phyloP scores from a whole-genome alignment of 2,888 invertebrate genomes.

The Mayetiola destructor region DNA sequence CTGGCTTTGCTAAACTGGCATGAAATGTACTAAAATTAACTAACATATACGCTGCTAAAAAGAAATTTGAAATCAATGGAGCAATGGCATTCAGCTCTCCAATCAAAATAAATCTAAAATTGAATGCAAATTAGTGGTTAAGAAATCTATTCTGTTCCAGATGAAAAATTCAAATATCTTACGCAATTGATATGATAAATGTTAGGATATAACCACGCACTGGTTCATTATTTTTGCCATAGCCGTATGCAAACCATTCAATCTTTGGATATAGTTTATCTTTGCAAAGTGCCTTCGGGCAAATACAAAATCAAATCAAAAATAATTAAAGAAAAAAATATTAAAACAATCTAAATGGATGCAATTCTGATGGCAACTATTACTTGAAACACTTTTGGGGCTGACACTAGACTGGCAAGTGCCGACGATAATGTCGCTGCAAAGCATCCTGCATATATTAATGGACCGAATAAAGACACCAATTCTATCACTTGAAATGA shows the following conservation, averaged over 20 bases:
- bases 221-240: conserved; percentile 68
- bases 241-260: conserved; percentile 77
- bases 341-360: not conserved
- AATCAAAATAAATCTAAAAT: conserved; percentile 36
- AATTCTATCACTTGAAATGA: conserved; percentile 59
- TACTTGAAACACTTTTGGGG: conserved; percentile 81
- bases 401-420: conserved; percentile 86
- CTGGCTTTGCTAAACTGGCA: conserved; percentile 61
- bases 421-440: conserved; percentile 95
- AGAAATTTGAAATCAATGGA: conserved; percentile 85
- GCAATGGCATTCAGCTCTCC: conserved; percentile 80
- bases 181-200: conserved; percentile 82
- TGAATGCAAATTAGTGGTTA: not conserved
- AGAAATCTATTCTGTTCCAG: not conserved
- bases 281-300: conserved; percentile 66
- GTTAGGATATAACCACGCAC: conserved; percentile 85
- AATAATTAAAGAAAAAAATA: not conserved
- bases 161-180: conserved; percentile 24
- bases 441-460: conserved; percentile 93
- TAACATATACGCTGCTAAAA: conserved; percentile 81
- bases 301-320: not conserved
- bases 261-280: conserved; percentile 89
- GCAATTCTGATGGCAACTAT: not conserved
- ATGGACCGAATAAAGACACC: conserved; percentile 72
- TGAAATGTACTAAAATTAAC: conserved; percentile 93